Evolutionary conservation across 2,888 invertebrate genomes (phyloP).

Genomic region (Acrobasis consociella): DNA sequence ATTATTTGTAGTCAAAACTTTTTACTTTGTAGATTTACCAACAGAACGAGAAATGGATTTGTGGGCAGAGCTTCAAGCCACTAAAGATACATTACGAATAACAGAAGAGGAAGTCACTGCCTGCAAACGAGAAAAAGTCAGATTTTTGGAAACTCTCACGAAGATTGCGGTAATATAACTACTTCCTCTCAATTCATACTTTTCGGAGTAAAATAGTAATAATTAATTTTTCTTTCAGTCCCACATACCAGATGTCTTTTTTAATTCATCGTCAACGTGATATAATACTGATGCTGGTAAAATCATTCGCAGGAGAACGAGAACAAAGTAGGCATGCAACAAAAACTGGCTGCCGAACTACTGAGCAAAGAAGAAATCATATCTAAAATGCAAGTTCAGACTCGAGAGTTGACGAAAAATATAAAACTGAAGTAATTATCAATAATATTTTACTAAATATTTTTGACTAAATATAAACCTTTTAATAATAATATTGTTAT

Average conservation of each 20-base stretch:
- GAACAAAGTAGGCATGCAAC: slow-evolving; percentile 71
- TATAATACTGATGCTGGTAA: background rate
- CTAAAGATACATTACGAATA: slow-evolving; percentile 67
- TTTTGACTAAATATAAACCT: slow-evolving; percentile 15
- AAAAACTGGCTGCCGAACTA: slow-evolving; percentile 75
- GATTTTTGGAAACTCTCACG: slow-evolving; percentile 71
- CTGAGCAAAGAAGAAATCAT: slow-evolving; percentile 72
- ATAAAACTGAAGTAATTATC: slow-evolving; percentile 65
- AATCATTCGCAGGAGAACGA: slow-evolving; percentile 59
- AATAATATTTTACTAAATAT: background rate
- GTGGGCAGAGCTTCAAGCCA: slow-evolving; percentile 71
- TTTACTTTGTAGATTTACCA: slow-evolving; percentile 57
- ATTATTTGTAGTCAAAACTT: too few relatives aligned
- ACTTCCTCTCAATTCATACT: background rate
- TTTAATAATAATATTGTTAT: slow-evolving; percentile 16
- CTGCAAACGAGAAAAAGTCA: slow-evolving; percentile 69
- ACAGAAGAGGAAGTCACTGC: slow-evolving; percentile 68
- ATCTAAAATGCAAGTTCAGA: slow-evolving; percentile 70
- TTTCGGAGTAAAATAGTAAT: background rate
- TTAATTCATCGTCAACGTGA: slow-evolving; percentile 45
- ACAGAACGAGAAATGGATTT: slow-evolving; percentile 73
- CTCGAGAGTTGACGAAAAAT: slow-evolving; percentile 69
- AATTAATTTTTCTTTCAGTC: slow-evolving; percentile 59
- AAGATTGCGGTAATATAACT: slow-evolving; percentile 64
- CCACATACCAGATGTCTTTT: slow-evolving; percentile 58